These are phyloP conservation scores for Lordiphosa andalusiaca DNA, from an alignment of 2,888 invertebrate genomes.

Conservation along the genomic window DNA sequence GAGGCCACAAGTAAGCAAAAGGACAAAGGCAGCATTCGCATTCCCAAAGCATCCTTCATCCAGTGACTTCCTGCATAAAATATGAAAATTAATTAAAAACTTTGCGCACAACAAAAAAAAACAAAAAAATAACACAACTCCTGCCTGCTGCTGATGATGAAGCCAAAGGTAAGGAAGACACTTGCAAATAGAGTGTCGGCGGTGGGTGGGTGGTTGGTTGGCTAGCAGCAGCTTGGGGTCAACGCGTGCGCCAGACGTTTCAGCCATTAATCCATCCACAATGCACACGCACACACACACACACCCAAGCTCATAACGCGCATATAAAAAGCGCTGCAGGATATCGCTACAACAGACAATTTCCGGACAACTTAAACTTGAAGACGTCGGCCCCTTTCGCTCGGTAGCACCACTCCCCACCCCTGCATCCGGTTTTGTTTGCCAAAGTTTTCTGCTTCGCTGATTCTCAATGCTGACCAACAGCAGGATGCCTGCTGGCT, in stretches of 20 bases:
- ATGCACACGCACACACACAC: constrained; percentile 17
- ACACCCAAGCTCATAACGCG: constrained; percentile 68
- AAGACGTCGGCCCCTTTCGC: constrained; percentile 47
- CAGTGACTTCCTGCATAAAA: constrained; percentile 33
- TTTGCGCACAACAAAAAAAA: constrained; percentile 42
- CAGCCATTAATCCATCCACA: constrained; percentile 62
- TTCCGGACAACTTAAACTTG: constrained; percentile 76
- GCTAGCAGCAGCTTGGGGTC: constrained; percentile 15
- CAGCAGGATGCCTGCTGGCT: constrained; percentile 19
- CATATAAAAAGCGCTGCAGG: constrained; percentile 76
- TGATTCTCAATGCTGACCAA: constrained; percentile 60
- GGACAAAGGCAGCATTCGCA: not conserved
- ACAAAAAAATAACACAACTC: constrained; percentile 21
- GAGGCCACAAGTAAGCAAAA: constrained; percentile 1
- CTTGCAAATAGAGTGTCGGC: constrained; percentile 20
- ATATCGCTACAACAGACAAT: constrained; percentile 78
- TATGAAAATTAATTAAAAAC: constrained; percentile 73
- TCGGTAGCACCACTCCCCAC: constrained; percentile 14
- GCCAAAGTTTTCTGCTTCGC: constrained; percentile 68
- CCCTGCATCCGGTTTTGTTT: constrained; percentile 57
- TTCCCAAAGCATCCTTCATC: constrained; percentile 5
- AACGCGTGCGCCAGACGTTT: constrained; percentile 62
- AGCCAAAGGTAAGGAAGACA: constrained; percentile 46
- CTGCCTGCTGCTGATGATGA: constrained; percentile 19
- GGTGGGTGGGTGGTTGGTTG: not conserved